These are phyloP conservation scores for Pseudochaenichthys georgianus DNA, from an alignment of 2,797 vertebrate species.

Conservation along the genomic window DNA sequence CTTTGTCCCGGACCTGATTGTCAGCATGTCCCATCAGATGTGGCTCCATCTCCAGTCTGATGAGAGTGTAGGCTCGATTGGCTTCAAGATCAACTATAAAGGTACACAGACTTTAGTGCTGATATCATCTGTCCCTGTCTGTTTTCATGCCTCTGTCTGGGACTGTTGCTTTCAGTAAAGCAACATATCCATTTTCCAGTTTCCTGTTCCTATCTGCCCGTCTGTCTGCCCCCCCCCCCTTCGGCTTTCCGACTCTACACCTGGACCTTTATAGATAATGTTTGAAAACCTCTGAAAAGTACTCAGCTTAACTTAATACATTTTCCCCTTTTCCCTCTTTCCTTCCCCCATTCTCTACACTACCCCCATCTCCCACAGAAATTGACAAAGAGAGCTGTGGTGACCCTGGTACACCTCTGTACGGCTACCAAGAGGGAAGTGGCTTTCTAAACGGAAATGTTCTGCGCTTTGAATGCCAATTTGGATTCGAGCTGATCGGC, in stretches of 20 bases:
- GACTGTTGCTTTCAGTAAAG: constrained; percentile 31
- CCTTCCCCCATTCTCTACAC: background rate
- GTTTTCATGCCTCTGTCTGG: constrained; percentile 33
- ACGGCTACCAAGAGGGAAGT: constrained; percentile 95
- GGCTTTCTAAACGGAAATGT: constrained; percentile 96
- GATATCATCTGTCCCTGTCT: constrained; percentile 49
- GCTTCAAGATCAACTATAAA: constrained; percentile 99
- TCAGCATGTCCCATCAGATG: constrained; percentile 98
- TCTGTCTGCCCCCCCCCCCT: constrained; percentile 9
- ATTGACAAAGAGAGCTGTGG: constrained; percentile 99
- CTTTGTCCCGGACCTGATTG: constrained; percentile 97
- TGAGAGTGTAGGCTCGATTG: constrained; percentile 97
- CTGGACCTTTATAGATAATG: constrained; percentile 64
- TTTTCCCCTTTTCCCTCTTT: background rate
- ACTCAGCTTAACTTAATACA: constrained; percentile 45
- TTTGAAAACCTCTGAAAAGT: constrained; percentile 31
- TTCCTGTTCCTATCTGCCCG: constrained; percentile 12
- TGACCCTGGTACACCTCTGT: constrained; percentile 96
- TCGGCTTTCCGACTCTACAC: constrained; percentile 34
- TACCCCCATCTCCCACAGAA: constrained; percentile 82
- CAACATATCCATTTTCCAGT: constrained; percentile 24
- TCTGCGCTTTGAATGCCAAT: constrained; percentile 97
- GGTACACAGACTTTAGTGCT: constrained; percentile 80
- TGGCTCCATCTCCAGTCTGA: constrained; percentile 98
- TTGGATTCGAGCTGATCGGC: constrained; percentile 99